These are phyloP conservation scores for Athetis lepigone DNA, from an alignment of 2,888 invertebrate genomes.

Conservation along the genomic window DNA sequence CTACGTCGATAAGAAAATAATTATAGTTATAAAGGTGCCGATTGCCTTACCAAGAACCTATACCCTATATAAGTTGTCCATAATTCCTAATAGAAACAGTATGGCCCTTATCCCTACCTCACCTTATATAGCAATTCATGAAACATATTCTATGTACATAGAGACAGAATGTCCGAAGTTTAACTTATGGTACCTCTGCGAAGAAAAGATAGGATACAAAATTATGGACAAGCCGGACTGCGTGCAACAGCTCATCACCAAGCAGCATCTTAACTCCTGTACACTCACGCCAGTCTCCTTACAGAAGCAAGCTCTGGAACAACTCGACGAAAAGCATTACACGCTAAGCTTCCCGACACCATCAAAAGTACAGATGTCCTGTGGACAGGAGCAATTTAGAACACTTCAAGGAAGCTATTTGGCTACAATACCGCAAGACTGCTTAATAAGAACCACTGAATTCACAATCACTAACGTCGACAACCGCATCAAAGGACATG, in stretches of 20 bases:
- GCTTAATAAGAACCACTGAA: too few species aligned
- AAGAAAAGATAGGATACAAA: too few species aligned
- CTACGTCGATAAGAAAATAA: not conserved
- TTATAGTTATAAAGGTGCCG: slow-evolving; percentile 4
- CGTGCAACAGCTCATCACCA: slow-evolving; percentile 46
- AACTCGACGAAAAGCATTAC: not conserved
- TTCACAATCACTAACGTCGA: too few species aligned
- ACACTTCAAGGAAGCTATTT: too few species aligned
- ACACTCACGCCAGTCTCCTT: slow-evolving; percentile 13
- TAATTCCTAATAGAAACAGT: slow-evolving; percentile 6
- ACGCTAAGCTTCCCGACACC: slow-evolving; percentile 1
- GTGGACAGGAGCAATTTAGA: too few species aligned
- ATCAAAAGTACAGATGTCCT: too few species aligned
- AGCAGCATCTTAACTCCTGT: slow-evolving; percentile 30
- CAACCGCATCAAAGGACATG: too few species aligned
- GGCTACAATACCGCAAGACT: too few species aligned
- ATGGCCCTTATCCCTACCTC: not conserved
- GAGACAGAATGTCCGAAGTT: slow-evolving; percentile 25
- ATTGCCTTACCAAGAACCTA: slow-evolving; percentile 21
- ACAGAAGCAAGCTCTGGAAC: not conserved
- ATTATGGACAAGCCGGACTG: slow-evolving; percentile 42
- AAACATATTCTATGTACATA: too few species aligned
- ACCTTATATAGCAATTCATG: not conserved
- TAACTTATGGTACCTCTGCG: slow-evolving; percentile 35
- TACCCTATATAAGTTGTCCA: slow-evolving; percentile 1